Evolutionary conservation across 2,797 vertebrate species (phyloP).

Genomic region (Notoglanidium macrostoma): DNA sequence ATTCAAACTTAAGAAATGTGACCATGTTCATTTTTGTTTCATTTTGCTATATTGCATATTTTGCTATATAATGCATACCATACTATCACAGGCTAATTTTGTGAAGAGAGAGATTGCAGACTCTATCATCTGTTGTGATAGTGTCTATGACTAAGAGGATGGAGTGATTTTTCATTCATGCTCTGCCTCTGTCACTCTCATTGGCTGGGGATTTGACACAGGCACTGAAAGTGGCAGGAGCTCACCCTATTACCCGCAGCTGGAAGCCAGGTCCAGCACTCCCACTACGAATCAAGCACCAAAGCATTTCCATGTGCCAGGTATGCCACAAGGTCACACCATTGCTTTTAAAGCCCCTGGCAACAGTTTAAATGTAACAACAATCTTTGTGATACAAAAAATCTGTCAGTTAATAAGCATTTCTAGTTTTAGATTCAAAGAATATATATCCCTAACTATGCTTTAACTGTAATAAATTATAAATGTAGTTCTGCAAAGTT

Average conservation of each 20-base stretch:
- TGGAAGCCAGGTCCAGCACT: conserved; percentile 91
- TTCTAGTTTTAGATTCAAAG: not conserved
- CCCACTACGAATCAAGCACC: conserved; percentile 96
- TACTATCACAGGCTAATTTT: conserved; percentile 43
- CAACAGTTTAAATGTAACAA: not conserved
- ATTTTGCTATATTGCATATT: conserved; percentile 17
- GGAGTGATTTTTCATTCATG: conserved; percentile 60
- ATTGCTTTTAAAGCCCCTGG: conserved; percentile 53
- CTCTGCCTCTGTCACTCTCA: conserved; percentile 72
- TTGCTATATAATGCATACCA: conserved; percentile 39
- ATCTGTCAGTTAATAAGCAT: not conserved
- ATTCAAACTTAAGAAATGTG: not conserved
- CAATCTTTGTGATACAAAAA: not conserved
- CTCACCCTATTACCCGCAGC: conserved; percentile 96
- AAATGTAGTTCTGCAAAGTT: not conserved
- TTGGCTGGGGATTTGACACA: conserved; percentile 77
- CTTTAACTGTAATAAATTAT: not conserved
- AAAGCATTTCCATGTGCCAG: conserved; percentile 99
- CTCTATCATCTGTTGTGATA: conserved; percentile 2
- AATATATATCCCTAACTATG: not conserved
- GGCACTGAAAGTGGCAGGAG: conserved; percentile 98
- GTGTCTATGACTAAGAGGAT: conserved; percentile 51
- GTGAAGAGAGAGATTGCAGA: conserved; percentile 23
- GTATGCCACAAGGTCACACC: conserved; percentile 83
- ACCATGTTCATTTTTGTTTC: conserved; percentile 5